Conservation (phyloP, 2,888 invertebrate genomes). For the Drosophila paucipuncta region DNA sequence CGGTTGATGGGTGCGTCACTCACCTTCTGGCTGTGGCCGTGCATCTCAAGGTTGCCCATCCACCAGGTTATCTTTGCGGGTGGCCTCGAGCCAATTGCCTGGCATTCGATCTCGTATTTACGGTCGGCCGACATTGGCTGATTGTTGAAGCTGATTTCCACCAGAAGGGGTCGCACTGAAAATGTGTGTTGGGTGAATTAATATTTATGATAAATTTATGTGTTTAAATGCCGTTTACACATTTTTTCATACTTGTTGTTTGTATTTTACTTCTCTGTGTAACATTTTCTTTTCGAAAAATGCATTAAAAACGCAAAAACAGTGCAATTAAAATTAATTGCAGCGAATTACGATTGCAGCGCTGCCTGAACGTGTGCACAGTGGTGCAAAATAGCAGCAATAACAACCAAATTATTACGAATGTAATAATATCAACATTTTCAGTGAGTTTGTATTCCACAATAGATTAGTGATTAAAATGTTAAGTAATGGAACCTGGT, state of each 20-base stretch:
- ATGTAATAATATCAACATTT: slow-evolving; percentile 3
- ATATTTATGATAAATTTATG: slow-evolving; percentile 73
- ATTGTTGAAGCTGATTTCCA: slow-evolving; percentile 92
- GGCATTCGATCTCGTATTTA: slow-evolving; percentile 93
- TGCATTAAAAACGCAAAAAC: slow-evolving; percentile 65
- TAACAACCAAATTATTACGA: slow-evolving; percentile 14
- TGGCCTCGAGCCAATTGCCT: slow-evolving; percentile 93
- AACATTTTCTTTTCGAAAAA: slow-evolving; percentile 59
- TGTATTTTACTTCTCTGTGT: slow-evolving; percentile 20
- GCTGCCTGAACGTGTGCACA: slow-evolving; percentile 31
- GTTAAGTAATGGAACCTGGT: neutral
- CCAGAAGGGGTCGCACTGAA: slow-evolving; percentile 92
- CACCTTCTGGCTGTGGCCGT: slow-evolving; percentile 85
- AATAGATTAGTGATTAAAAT: neutral
- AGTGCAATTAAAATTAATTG: slow-evolving; percentile 79
- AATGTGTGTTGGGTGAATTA: slow-evolving; percentile 38
- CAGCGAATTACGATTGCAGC: slow-evolving; percentile 65
- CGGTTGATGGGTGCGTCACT: slow-evolving; percentile 1
- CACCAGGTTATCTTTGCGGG: slow-evolving; percentile 95
- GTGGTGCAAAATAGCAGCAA: slow-evolving; percentile 18
- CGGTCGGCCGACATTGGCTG: slow-evolving; percentile 94
- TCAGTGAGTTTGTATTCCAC: neutral
- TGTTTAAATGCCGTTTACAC: slow-evolving; percentile 65
- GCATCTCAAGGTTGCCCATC: slow-evolving; percentile 90
- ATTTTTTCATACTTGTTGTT: slow-evolving; percentile 9